Base-by-base conservation (phyloP, 1,140 invertebrate genomes). In the Fopius arisanus region DNA sequence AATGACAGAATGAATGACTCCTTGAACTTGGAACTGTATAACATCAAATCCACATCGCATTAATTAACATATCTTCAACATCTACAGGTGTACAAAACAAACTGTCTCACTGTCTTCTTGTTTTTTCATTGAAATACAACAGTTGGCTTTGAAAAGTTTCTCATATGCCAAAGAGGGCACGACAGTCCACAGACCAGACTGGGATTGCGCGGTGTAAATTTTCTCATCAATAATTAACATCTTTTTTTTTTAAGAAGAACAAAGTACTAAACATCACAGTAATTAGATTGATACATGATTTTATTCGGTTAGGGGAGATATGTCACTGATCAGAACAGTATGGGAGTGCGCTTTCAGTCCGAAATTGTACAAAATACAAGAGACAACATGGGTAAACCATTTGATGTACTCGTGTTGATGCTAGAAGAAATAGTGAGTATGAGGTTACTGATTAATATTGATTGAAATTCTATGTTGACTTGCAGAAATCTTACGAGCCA, bases 401-500 rank as follows among this genome's bases (percentile, higher is more conserved):
- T 23, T 48, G 62, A 62, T 73, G n/a, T 71, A 37, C 43, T 43
- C 10, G 51, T 28, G 75, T 72, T 73, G 21, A 19, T 54, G 67
- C 10, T 26, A 54, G 16, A 41, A 65, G 14, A n/a, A 72, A 70
- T 41, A 70, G 54, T 59, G 62, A 77, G 72, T 43, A 48, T 76
- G 70, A 78, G 3, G 51, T 37, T 65, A 59, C 28, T 43, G 37
- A 71, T 75, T 77, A 66, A 48, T 29, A 65, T 31, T 31, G 3
- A 65, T 59, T 59, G n/a, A 33, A 65, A 31, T 65, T 65, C 62
- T 31, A 19, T 65, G 26, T 65, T 65, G 28, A 65, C 29, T 73
- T 62, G 9, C 81, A 91, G 90, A 91, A 89, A 81, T 83, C 91
- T 29, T 95, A 95, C 80, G 88, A 92, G 78, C 90, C 92, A 14